phyloP scores from a whole-genome alignment of 1,140 invertebrate species.

The Rhagoletis zephyria region DNA sequence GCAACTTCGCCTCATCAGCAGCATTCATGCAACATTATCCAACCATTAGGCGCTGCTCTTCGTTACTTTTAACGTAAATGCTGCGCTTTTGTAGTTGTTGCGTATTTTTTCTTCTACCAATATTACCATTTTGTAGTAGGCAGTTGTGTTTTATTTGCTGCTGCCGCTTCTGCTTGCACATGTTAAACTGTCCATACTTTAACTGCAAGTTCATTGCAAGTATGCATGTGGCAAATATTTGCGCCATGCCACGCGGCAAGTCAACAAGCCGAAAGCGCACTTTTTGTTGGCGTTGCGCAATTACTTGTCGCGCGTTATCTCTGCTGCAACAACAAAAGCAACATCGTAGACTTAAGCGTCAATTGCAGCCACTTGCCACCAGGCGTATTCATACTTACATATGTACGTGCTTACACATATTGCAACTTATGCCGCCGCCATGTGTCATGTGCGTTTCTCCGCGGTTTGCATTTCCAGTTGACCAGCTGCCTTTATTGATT shows the following conservation, averaged over 20 bases:
- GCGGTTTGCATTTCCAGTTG: slow-evolving; percentile 30
- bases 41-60: not conserved
- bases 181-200: not conserved
- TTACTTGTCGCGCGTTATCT: slow-evolving; percentile 39
- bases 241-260: slow-evolving; percentile 31
- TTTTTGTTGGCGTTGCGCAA: no score
- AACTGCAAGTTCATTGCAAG: not conserved
- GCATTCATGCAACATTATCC: slow-evolving; percentile 40
- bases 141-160: not conserved
- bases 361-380: slow-evolving; percentile 30
- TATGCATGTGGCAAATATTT: not conserved
- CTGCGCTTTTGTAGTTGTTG: no score
- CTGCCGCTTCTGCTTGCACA: not conserved
- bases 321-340: not conserved
- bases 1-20: not conserved
- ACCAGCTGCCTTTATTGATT: slow-evolving; percentile 49
- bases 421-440: not conserved
- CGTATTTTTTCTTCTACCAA: not conserved
- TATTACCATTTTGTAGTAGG: not conserved
- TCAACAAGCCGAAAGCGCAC: slow-evolving; percentile 8
- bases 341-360: not conserved
- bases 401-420: no score
- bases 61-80: not conserved
- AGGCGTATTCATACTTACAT: not conserved
- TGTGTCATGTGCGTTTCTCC: slow-evolving; percentile 29